Percentiles rank a stretch among this genome's conserved stretches.
Conservation (phyloP, 2,797 vertebrate species). For the Neopelma chrysocephalum region DNA sequence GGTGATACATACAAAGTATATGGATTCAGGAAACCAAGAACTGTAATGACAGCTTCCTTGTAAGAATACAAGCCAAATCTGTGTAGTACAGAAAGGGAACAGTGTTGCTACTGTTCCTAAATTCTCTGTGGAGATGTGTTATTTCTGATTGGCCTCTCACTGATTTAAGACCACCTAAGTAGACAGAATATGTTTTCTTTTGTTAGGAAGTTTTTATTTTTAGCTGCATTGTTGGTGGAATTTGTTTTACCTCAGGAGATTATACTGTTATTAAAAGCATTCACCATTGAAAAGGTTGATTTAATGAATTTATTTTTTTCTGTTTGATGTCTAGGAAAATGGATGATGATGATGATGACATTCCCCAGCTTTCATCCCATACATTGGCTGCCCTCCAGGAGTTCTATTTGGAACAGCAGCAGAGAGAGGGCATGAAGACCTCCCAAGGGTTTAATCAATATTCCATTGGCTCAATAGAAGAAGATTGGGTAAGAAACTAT, state of each 20-base stretch:
- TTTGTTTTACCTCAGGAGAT: background rate
- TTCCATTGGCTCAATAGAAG: conserved; percentile 83
- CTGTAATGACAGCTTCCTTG: background rate
- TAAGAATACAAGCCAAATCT: background rate
- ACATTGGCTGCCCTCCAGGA: conserved; percentile 89
- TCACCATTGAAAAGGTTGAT: background rate
- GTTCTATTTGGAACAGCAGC: conserved; percentile 84
- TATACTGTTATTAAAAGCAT: background rate
- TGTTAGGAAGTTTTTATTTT: background rate
- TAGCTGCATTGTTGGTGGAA: background rate
- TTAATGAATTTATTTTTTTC: background rate
- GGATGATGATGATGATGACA: conserved; percentile 84
- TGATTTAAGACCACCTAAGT: background rate
- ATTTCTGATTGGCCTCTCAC: background rate
- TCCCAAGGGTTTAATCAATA: conserved; percentile 69
- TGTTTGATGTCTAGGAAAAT: conserved; percentile 67
- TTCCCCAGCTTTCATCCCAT: conserved; percentile 85
- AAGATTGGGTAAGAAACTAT: conserved; percentile 88
- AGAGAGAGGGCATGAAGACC: conserved; percentile 45
- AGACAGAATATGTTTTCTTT: background rate
- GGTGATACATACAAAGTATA: background rate
- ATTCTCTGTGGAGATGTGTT: background rate
- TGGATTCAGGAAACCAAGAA: background rate
- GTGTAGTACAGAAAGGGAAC: background rate
- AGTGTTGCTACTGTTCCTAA: background rate